Conservation (phyloP, 2,888 invertebrate species). For the Nycteola revayana region DNA sequence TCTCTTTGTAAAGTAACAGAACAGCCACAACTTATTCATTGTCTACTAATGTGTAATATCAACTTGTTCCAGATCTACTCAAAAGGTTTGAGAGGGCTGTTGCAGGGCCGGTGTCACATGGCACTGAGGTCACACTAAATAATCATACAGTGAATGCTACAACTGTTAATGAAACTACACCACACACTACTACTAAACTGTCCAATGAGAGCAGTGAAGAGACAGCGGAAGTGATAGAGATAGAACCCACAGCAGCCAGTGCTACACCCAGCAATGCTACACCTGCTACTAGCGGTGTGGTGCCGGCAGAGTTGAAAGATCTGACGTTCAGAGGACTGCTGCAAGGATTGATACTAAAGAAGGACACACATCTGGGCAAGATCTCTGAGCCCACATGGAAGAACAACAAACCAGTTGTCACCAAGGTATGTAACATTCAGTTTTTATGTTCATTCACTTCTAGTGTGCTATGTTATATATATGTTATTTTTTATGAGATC, state of each 20-base stretch:
- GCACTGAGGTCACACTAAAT: constrained; percentile 19
- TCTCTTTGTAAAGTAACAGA: too few relatives aligned
- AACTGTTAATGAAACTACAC: constrained; percentile 36
- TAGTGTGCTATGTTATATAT: too few relatives aligned
- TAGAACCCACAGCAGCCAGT: background rate
- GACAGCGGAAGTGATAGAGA: constrained; percentile 17
- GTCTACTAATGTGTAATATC: too few relatives aligned
- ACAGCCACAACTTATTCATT: too few relatives aligned
- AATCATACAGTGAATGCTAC: constrained; percentile 34
- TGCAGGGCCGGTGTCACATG: constrained; percentile 38
- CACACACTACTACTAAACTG: background rate
- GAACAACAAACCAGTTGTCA: constrained; percentile 56
- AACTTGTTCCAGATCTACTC: constrained; percentile 49
- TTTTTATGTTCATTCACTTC: too few relatives aligned
- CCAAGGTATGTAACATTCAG: constrained; percentile 70
- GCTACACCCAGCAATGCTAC: constrained; percentile 3
- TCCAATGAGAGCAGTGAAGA: background rate
- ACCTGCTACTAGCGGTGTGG: constrained; percentile 44
- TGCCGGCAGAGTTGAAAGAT: constrained; percentile 52
- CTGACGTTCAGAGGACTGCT: constrained; percentile 62
- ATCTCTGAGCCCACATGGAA: constrained; percentile 69
- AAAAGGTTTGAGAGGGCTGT: constrained; percentile 59
- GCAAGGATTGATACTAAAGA: constrained; percentile 65
- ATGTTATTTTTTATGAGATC: too few relatives aligned
- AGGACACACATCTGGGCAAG: constrained; percentile 66